Evolutionary conservation across 2,797 vertebrate genomes (phyloP), one percentile per base, ranked within the genome.

Genomic region (Emys orbicularis): DNA sequence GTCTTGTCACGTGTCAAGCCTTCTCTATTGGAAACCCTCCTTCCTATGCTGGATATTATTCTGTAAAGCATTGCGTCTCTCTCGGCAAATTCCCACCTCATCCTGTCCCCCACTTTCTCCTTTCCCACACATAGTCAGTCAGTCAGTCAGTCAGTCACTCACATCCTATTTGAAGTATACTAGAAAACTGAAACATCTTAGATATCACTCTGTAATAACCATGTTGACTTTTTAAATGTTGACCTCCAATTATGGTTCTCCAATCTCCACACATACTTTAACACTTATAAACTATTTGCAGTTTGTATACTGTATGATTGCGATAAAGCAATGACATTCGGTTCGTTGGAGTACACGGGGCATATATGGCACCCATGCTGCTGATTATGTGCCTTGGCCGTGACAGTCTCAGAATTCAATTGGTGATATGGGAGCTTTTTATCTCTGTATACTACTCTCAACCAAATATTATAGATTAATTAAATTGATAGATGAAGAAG

Each of bases 391-490:
- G 88, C 27, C 34, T 93, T 90, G 77, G 80, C 8, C 83, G 79
- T 90, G 91, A 84, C 72, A 80, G 85, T 89, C 87, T 96, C 53
- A 92, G 41, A 95, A 95, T 82, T 94, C 89, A 87, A 12, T 84
- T 0, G 3, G 44, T 87, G 82, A 61, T 90, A 86, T 23, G 83
- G 88, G 80, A 96, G 12, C n/a, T 85, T 96, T 95, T 90, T 65
- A 92, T 92, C 95, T 95, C 21, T 10, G 4, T 68, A 13, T 79
- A 16, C 47, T 41, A 83, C 12, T 56, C 37, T 90, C 83, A 74
- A 25, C 25, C 86, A 97, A 97, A 90, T 89, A 56, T 13, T 90
- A 50, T 77, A 91, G 72, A 92, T 89, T 89, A 54, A 84, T 94
- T 94, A 95, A 34, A 1, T 1, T 92, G 86, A 91, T 54, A 54